Base-by-base conservation (phyloP, 2,888 invertebrate genomes). In the Falcaria lacertinaria region DNA sequence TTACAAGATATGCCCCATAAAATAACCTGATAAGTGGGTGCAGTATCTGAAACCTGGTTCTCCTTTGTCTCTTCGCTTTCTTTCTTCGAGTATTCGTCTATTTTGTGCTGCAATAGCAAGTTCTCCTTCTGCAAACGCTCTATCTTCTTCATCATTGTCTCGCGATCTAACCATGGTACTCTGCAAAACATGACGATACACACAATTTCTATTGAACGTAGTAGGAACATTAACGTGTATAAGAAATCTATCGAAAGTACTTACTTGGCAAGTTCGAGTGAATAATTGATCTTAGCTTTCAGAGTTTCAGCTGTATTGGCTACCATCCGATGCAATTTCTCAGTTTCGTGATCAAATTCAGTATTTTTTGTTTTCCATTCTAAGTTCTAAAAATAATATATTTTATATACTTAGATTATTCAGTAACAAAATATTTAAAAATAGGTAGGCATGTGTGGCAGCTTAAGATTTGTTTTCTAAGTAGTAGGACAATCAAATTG, bases 111-210 rank as follows among this genome's bases (percentile, higher is more conserved):
- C 5, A 80, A 53, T 41, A 76, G 48, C 22, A 67, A 19, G 36
- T 74, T 76, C 37, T 88, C 86, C 48, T 78, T 86, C 60, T 84
- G 79, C 22, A 78, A 38, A 25, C 73, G 71, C 33, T 88, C 84
- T 33, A 77, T 59, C 54, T 75, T 87, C 53, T 79, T 83, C 35
- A 62, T 58, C 48, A 84, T 50, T 2, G 63, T 43, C 14, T 87
- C 84, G 14, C 89, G 74, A 49, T 89, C 89, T 41, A 81, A 28
- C 89, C 89, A 89, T 1, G 89, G 70, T 42, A 79, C 62, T 54
- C 88, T 89, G 44, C 35, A 38, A n/a, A 32, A 44, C 34, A 34
- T 40, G n/a, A n/a, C n/a, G n/a, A n/a, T n/a, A n/a, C n/a, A n/a
- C n/a, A n/a, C n/a, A n/a, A n/a, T n/a, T n/a, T n/a, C n/a, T n/a